Base-by-base conservation (phyloP, 2,888 invertebrate genomes). In the Sminthurinus aureus region DNA sequence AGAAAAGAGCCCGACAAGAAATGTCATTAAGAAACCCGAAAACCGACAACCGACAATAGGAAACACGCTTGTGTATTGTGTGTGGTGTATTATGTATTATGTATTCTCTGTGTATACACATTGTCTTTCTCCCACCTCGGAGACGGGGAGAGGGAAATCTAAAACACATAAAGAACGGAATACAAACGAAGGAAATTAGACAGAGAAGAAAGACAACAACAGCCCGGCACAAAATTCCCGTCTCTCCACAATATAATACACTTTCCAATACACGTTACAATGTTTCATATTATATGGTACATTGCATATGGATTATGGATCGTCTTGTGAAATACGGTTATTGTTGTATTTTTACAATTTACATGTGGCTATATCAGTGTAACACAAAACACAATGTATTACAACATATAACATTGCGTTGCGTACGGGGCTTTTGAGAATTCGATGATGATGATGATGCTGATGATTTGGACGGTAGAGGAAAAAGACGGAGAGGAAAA, bases 151-250 rank as follows among this genome's bases (percentile, higher is more conserved):
- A 18, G 58, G 15, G 58, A 58, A 58, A 18, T 13, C 58, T 13
- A 58, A 38, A 58, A 58, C 15, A 58, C 58, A 9, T 58, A 18
- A 58, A 58, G 58, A 58, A 58, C 9, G 58, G 58, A 58, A 71
- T 24, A 71, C 71, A 71, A 71, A 71, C 71, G 71, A 71, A 71
- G 71, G 71, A 71, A 71, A 71, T 71, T 71, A 71, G 24, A 24
- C 13, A 24, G 24, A 71, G 26, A 8, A 15, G 26, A 24, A 69
- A 20, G 20, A 26, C n/a, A n/a, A n/a, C n/a, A 26, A 24, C 22
- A 71, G 26, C 13, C 20, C 38, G 38, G 38, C 38, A 38, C 38
- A 38, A 38, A 38, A 38, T 38, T 38, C 6, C 6, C 38, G 38
- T 38, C 38, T 38, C 38, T 38, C 38, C 38, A 38, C 38, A 38